A percentile compares a stretch with the other conserved stretches of the same genome.
Evolutionary conservation across 2,888 invertebrate genomes (phyloP).

Genomic region (Watsonalla binaria): DNA sequence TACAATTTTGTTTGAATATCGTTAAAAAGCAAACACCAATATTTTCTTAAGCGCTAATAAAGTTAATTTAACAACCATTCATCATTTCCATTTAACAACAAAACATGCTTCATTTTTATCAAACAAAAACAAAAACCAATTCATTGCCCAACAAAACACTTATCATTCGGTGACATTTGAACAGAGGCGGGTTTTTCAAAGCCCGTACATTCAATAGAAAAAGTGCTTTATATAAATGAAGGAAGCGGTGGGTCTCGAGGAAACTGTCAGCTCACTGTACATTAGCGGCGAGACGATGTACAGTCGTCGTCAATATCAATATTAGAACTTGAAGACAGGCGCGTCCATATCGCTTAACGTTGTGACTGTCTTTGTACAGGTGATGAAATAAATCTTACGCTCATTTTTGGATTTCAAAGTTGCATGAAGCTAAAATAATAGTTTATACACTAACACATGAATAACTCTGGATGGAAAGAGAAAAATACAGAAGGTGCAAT

Average conservation of each 20-base stretch:
- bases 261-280: constrained; percentile 42
- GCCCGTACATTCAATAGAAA: constrained; percentile 8
- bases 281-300: constrained; percentile 38
- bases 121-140: constrained; percentile 7
- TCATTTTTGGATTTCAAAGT: background rate
- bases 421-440: too few relatives aligned
- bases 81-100: background rate
- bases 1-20: too few relatives aligned
- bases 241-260: constrained; percentile 17
- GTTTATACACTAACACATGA: too few relatives aligned
- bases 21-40: too few relatives aligned
- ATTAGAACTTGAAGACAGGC: constrained; percentile 26
- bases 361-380: constrained; percentile 23
- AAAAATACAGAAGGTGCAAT: too few relatives aligned
- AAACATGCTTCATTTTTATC: constrained; percentile 6
- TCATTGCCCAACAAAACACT: constrained; percentile 15
- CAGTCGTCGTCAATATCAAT: constrained; percentile 58
- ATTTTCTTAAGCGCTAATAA: background rate
- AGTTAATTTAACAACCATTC: background rate
- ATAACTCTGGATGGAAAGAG: too few relatives aligned
- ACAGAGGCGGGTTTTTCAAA: constrained; percentile 25
- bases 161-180: constrained; percentile 22
- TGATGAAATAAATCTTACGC: background rate
- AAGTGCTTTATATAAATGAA: constrained; percentile 21
- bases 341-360: constrained; percentile 24